A percentile compares a stretch with the other conserved stretches of the same genome.
These are phyloP conservation scores for Cheilosia scutellata DNA, from an alignment of 2,888 invertebrate species.

Conservation along the genomic window DNA sequence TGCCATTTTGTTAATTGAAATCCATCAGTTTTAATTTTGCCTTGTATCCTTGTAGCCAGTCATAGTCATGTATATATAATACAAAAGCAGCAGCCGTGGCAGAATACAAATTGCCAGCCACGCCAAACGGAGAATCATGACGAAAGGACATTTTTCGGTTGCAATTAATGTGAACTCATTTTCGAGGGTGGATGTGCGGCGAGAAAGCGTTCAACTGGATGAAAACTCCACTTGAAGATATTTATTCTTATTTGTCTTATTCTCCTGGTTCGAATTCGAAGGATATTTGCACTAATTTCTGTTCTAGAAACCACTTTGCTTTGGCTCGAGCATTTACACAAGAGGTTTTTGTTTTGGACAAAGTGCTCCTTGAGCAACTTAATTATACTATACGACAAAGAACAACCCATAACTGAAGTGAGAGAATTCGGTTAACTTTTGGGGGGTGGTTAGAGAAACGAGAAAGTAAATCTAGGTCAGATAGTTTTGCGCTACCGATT, in stretches of 20 bases:
- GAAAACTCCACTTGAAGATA: constrained; percentile 22
- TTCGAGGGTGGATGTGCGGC: constrained; percentile 2
- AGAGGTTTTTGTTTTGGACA: constrained; percentile 32
- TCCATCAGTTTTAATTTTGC: constrained; percentile 71
- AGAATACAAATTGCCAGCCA: constrained; percentile 32
- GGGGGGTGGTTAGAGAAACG: neutral
- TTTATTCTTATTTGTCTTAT: neutral
- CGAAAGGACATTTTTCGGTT: constrained; percentile 58
- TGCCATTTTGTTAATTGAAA: constrained; percentile 66
- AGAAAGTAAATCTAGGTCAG: constrained; percentile 60
- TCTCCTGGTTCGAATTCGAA: constrained; percentile 1
- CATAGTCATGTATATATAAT: neutral
- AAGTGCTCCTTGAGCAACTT: constrained; percentile 30
- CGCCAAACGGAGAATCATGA: constrained; percentile 32
- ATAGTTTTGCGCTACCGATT: constrained; percentile 59
- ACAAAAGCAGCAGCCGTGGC: neutral
- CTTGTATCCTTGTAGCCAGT: constrained; percentile 23
- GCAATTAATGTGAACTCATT: constrained; percentile 65
- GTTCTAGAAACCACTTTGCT: constrained; percentile 17
- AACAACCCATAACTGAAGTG: constrained; percentile 4
- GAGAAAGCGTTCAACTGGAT: constrained; percentile 34
- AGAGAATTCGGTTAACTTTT: constrained; percentile 65
- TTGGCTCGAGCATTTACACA: neutral
- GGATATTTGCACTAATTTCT: constrained; percentile 33
- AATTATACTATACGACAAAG: constrained; percentile 14